Base-by-base conservation (phyloP, 2,797 vertebrate genomes). In the Varecia variegata region DNA sequence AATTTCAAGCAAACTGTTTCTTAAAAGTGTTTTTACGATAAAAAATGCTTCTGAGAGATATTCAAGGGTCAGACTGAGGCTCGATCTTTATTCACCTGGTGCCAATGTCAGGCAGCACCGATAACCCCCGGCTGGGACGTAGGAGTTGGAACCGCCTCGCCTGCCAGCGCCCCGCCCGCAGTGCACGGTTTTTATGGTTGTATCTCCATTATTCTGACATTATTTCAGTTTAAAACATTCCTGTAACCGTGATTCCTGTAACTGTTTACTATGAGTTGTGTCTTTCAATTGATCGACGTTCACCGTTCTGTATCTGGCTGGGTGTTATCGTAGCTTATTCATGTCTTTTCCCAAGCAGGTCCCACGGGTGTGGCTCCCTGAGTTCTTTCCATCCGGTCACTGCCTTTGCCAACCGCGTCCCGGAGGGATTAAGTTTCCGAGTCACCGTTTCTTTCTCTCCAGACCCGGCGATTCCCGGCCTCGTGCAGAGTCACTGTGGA, bases 41-140 rank as follows among this genome's bases (percentile, higher is more conserved):
- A 76, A 67, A 70, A 56, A 81, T 62, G 58, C 71, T 54, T 60
- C 40, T 45, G 87, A 32, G 85, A 65, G 79, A 43, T 12, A 12
- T 17, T 12, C 3, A 40, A 77, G 27, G n/a, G n/a, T 30, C 30
- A 18, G 58, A 54, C 30, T 20, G 4, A 1, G 47, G 30, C 8
- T 12, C 15, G 71, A 17, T 30, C 5, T 30, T 13, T 27, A 2
- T 32, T 71, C 30, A 1, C 40, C 9, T 1, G 0, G 9, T 17
- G n/a, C 27, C 35, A 5, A 1, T 56, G 56, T 93, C 62, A 25
- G 54, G 30, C 1, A 4, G 25, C 0, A 0, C n/a, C 4, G 3
- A 0, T 9, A 2, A 21, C 1, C n/a, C 21, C 8, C 7, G 40
- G 35, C 54, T 13, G 0, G 5, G 27, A 25, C 17, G 3, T 3